Base-by-base conservation (phyloP, 2,888 invertebrate species). In the Eudemis profundana region DNA sequence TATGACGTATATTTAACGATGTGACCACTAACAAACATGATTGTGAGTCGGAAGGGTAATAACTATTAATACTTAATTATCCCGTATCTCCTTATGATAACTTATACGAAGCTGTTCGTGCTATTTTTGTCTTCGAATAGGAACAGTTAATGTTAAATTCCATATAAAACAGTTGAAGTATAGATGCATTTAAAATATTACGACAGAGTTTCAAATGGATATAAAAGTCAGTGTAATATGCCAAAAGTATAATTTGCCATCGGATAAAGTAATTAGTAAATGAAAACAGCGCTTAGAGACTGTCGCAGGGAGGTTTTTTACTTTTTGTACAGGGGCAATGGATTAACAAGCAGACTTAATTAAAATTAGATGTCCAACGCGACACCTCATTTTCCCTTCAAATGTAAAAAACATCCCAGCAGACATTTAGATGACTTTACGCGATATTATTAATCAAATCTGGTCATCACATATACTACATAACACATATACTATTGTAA, bases 11-110 rank as follows among this genome's bases (percentile, higher is more conserved):
- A 81, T 80, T 87, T 79, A 67, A 89, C 82, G 77, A 82, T 83
- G 81, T 83, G 89, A 91, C 89, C 89, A 91, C 82, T 84, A 71
- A 73, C 79, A 82, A 84, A 83, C 88, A 86, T 89, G 89, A 89
- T 90, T 89, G 90, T 90, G 90, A 90, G 86, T 85, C 82, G 79
- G 81, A 89, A 89, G 90, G 90, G 90, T 87, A 87, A 87, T 85
- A 82, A 81, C 73, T 80, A 79, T 81, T 81, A 80, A 78, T 74
- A 68, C 70, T 79, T 79, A 80, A 82, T 79, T 85, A 85, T 86
- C 86, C 86, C 80, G 81, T 81, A 76, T 74, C 77, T 81, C 80
- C 81, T 83, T 85, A 84, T 83, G 78, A 85, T 84, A 84, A 68
- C 66, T 75, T 73, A 72, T 68, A 75, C 77, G 79, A 85, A 74